Conservation (phyloP, 2,797 vertebrate genomes). For the Lophius americanus region DNA sequence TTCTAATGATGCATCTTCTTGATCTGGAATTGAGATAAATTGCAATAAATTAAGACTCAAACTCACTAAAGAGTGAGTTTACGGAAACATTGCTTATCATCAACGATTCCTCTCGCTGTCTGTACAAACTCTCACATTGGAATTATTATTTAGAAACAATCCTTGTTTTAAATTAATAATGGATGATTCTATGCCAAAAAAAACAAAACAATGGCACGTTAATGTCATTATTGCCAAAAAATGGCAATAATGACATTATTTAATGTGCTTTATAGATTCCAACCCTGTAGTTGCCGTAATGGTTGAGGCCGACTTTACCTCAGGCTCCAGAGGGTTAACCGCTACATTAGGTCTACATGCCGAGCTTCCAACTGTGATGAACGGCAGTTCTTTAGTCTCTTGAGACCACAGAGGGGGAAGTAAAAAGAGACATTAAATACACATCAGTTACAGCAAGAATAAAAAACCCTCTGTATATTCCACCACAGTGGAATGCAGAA, state of each 20-base stretch:
- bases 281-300: too few species aligned
- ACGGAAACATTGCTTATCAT: conserved; percentile 18
- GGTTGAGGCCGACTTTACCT: too few species aligned
- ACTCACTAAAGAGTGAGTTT: neutral
- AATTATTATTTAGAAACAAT: conserved; percentile 36
- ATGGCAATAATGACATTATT: too few species aligned
- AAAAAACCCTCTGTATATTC: conserved; percentile 54
- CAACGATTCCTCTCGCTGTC: conserved; percentile 22
- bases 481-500: conserved; percentile 20
- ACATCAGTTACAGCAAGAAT: conserved; percentile 16
- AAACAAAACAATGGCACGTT: too few species aligned
- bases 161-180: conserved; percentile 29
- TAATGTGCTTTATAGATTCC: too few species aligned
- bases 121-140: conserved; percentile 21
- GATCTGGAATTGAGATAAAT: conserved; percentile 11
- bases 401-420: conserved; percentile 17
- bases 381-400: conserved; percentile 36
- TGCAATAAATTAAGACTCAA: conserved; percentile 14
- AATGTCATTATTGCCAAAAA: too few species aligned
- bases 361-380: conserved; percentile 28
- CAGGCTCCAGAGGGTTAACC: conserved; percentile 19
- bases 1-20: conserved; percentile 20
- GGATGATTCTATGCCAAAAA: too few species aligned
- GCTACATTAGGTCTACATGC: conserved; percentile 39
- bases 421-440: conserved; percentile 23